These are phyloP conservation scores for Gymnosoma rotundatum DNA, from an alignment of 2,888 invertebrate genomes.

Conservation along the genomic window DNA sequence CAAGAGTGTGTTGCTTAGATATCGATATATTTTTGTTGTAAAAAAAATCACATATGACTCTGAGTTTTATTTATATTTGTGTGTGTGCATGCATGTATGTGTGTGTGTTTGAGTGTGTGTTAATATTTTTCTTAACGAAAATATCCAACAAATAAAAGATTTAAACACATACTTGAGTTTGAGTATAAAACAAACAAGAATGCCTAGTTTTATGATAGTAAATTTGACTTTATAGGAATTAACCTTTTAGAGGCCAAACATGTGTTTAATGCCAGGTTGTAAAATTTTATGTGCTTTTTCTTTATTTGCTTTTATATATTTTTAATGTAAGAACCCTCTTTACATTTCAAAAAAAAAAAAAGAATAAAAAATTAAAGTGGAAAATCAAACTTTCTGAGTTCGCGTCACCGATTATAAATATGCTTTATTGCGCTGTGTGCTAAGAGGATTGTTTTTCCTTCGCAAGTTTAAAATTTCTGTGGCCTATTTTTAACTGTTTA, in stretches of 20 bases:
- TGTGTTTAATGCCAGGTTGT: no score
- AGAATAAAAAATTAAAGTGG: no score
- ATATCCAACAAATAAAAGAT: slow-evolving; percentile 49
- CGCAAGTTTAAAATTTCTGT: no score
- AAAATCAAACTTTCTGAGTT: no score
- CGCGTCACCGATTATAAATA: no score
- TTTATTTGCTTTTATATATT: no score
- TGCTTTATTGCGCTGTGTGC: no score
- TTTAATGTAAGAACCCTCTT: no score
- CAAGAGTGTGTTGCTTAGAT: slow-evolving; percentile 25
- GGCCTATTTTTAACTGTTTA: no score
- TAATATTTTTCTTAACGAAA: slow-evolving; percentile 46
- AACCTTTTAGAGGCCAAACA: slow-evolving; percentile 17
- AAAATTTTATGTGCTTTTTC: not conserved
- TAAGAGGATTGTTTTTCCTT: no score
- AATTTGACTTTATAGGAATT: slow-evolving; percentile 27
- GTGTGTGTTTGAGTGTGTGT: not conserved
- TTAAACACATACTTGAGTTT: not conserved
- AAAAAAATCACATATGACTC: slow-evolving; percentile 36
- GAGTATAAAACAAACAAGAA: slow-evolving; percentile 20
- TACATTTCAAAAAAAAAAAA: no score
- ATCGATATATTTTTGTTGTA: slow-evolving; percentile 40
- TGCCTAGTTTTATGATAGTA: not conserved
- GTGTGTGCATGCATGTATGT: not conserved
- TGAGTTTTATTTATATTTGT: no score